These are phyloP conservation scores for Heliconius congener DNA, from an alignment of 1,140 invertebrate genomes.

Conservation along the genomic window DNA sequence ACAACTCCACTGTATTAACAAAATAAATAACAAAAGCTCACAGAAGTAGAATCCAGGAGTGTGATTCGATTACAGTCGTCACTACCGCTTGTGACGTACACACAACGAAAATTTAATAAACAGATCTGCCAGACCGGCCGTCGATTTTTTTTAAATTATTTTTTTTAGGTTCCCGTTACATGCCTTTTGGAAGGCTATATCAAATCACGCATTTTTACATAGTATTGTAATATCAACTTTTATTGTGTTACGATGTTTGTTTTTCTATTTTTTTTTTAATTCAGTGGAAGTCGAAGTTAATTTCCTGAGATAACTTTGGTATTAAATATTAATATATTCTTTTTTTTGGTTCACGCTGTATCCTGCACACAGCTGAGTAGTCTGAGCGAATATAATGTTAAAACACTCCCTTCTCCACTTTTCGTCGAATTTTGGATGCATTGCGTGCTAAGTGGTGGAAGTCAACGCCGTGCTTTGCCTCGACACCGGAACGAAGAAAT, in stretches of 20 bases:
- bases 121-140: conserved; percentile 1
- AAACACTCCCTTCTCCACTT: no score
- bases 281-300: not conserved
- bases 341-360: no score
- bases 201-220: not conserved
- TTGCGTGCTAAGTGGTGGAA: no score
- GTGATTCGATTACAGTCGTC: not conserved
- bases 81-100: not conserved
- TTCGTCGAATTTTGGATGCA: no score
- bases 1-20: not conserved
- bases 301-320: no score
- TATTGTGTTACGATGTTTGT: not conserved
- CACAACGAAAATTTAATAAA: conserved; percentile 5
- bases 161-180: not conserved
- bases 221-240: not conserved
- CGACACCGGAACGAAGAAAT: no score
- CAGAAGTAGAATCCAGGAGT: not conserved
- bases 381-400: no score
- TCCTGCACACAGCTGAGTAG: no score
- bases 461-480: no score
- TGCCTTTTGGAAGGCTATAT: not conserved
- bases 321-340: no score
- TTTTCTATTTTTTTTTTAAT: not conserved
- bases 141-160: not conserved
- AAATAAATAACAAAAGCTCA: not conserved